phyloP scores from a whole-genome alignment of 1,140 invertebrate species.

The Thaumetopoea pityocampa region DNA sequence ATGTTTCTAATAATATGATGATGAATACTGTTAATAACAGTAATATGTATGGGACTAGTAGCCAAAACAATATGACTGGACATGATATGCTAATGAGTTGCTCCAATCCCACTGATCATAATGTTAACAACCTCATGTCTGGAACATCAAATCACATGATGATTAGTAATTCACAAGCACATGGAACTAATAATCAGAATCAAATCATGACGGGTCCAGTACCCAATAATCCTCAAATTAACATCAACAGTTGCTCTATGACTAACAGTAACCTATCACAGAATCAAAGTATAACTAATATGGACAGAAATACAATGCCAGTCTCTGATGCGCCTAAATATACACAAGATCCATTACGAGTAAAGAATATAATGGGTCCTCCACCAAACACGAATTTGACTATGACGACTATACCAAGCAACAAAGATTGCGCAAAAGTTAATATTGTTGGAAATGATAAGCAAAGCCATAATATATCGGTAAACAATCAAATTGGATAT shows the following conservation, averaged over 20 bases:
- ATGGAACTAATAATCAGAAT: conserved; percentile 45
- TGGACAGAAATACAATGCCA: conserved; percentile 50
- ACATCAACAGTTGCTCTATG: conserved; percentile 60
- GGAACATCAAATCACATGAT: conserved; percentile 59
- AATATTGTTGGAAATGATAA: conserved; percentile 59
- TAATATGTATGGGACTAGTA: conserved; percentile 47
- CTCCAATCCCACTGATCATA: conserved; percentile 52
- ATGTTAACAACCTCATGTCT: conserved; percentile 48
- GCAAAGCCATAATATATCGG: conserved; percentile 62
- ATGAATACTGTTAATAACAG: conserved; percentile 54
- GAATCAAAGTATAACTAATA: conserved; percentile 39
- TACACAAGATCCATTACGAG: conserved; percentile 47
- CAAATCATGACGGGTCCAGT: conserved; percentile 46
- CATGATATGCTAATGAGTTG: conserved; percentile 67
- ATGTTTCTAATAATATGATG: conserved; percentile 58
- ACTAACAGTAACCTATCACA: conserved; percentile 42
- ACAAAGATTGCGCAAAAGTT: conserved; percentile 61
- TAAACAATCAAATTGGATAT: conserved; percentile 66
- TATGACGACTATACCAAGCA: conserved; percentile 44
- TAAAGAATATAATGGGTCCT: conserved; percentile 58
- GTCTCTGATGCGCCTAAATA: conserved; percentile 59
- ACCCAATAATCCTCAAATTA: conserved; percentile 52
- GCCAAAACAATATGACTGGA: conserved; percentile 46
- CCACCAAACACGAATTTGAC: conserved; percentile 40
- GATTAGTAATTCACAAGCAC: conserved; percentile 55